Conservation (phyloP, 1,140 invertebrate species). For the Trichonephila clavata region DNA sequence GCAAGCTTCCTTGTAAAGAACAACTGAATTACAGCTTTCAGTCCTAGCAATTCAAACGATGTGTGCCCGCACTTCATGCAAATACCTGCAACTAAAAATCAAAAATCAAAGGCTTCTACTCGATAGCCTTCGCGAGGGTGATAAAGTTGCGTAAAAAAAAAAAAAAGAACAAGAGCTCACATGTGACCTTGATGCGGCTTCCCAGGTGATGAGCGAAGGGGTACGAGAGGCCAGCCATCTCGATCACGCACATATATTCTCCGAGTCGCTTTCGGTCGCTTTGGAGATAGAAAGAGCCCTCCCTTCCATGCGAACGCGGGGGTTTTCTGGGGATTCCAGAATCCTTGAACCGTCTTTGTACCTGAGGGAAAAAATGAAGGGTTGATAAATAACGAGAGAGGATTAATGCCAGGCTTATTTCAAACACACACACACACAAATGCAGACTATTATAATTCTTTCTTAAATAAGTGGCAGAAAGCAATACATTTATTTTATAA, state of each 20-base stretch:
- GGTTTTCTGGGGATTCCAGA: neutral
- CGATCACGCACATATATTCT: constrained; percentile 72
- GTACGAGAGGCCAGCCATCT: constrained; percentile 41
- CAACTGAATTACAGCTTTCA: too few relatives aligned
- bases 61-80: too few relatives aligned
- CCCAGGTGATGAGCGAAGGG: constrained; percentile 63
- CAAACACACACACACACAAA: too few relatives aligned
- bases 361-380: constrained; percentile 25
- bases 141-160: too few relatives aligned
- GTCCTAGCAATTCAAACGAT: too few relatives aligned
- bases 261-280: constrained; percentile 47
- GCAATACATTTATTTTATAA: too few relatives aligned
- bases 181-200: constrained; percentile 60
- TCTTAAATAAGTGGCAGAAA: too few relatives aligned
- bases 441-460: too few relatives aligned
- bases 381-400: neutral
- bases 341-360: constrained; percentile 67
- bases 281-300: neutral
- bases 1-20: too few relatives aligned
- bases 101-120: too few relatives aligned
- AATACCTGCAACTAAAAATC: too few relatives aligned
- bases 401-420: neutral
- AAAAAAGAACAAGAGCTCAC: constrained; percentile 44
- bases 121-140: too few relatives aligned
- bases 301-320: constrained; percentile 27